Evolutionary conservation across 2,797 vertebrate genomes (phyloP).

Genomic region (Argentina silus): DNA sequence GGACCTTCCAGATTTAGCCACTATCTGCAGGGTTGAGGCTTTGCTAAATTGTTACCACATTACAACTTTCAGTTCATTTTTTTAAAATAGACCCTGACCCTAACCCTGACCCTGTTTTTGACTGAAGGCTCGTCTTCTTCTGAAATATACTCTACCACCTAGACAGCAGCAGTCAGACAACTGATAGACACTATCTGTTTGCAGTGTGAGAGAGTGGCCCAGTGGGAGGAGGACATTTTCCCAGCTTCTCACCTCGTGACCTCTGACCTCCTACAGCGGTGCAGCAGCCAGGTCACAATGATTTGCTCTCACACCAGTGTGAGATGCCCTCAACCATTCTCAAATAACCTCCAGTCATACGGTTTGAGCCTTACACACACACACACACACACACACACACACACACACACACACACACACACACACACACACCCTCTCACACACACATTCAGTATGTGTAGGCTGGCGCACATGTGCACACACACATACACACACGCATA

Average conservation of each 20-base stretch:
- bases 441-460: too few species aligned
- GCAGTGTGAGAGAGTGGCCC: constrained; percentile 5
- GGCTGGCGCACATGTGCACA: too few species aligned
- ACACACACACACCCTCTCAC: not conserved
- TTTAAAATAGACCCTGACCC: too few species aligned
- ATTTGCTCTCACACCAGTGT: constrained; percentile 39
- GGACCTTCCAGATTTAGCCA: not conserved
- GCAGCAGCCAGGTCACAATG: constrained; percentile 39
- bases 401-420: too few species aligned
- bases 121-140: constrained; percentile 54
- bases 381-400: too few species aligned
- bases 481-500: not conserved
- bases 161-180: constrained; percentile 6
- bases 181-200: constrained; percentile 22
- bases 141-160: not conserved
- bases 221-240: constrained; percentile 1
- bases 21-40: not conserved
- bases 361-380: not conserved
- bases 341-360: constrained; percentile 2
- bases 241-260: constrained; percentile 26
- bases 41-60: not conserved
- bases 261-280: constrained; percentile 23
- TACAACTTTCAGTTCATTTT: not conserved
- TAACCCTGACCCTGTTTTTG: too few species aligned
- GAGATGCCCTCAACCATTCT: constrained; percentile 28